Conservation (phyloP, 1,140 invertebrate species). For the Sesamia nonagrioides region DNA sequence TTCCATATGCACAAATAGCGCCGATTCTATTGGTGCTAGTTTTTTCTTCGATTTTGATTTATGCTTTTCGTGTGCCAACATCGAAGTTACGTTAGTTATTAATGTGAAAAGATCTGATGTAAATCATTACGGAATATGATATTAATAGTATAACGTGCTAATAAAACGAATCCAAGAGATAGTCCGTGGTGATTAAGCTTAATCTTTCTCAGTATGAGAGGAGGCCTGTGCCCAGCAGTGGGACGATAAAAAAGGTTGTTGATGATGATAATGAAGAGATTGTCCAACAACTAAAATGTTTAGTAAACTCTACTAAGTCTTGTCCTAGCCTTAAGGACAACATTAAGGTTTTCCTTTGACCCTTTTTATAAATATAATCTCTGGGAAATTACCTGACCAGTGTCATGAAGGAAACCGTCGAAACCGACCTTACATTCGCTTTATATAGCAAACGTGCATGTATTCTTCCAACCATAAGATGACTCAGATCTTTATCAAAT, state of each 20-base stretch:
- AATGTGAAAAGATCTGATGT: slow-evolving; percentile 1
- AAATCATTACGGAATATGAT: slow-evolving; percentile 10
- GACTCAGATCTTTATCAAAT: background rate
- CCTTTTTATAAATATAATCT: background rate
- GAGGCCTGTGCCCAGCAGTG: no score
- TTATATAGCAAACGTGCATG: background rate
- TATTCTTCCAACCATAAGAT: background rate
- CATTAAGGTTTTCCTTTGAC: background rate
- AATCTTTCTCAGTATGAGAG: no score
- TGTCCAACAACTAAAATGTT: no score
- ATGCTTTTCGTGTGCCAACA: slow-evolving; percentile 38
- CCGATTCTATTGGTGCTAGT: slow-evolving; percentile 15
- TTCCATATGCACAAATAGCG: slow-evolving; percentile 31
- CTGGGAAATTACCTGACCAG: background rate
- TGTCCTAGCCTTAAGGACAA: background rate
- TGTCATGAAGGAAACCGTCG: slow-evolving; percentile 15
- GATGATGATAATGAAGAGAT: no score
- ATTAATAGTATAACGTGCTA: background rate
- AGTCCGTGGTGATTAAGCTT: no score
- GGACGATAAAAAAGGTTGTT: no score
- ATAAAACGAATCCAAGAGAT: no score
- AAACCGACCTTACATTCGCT: background rate
- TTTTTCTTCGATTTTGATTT: slow-evolving; percentile 46
- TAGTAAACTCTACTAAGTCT: no score
- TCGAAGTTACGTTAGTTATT: slow-evolving; percentile 1